Evolutionary conservation across 1,140 invertebrate genomes (phyloP).

Genomic region (Drosophila tropicalis): DNA sequence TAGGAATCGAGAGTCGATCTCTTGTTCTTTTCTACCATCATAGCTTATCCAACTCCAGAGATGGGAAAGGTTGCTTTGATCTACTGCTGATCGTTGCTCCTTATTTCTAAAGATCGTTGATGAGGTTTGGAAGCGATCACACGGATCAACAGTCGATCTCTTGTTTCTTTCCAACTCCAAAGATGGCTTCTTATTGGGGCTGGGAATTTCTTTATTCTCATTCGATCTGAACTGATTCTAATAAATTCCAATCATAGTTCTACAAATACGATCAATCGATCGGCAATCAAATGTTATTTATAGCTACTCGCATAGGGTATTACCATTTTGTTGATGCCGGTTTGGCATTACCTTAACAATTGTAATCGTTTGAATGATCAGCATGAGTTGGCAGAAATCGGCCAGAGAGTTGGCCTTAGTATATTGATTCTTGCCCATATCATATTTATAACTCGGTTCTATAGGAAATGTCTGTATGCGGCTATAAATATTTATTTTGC

Average conservation of each 20-base stretch:
- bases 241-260: not conserved
- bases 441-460: constrained; percentile 51
- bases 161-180: too few relatives aligned
- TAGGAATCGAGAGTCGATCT: too few relatives aligned
- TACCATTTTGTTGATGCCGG: not conserved
- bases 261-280: not conserved
- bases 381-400: constrained; percentile 57
- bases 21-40: too few relatives aligned
- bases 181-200: too few relatives aligned
- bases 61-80: too few relatives aligned
- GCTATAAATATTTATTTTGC: not conserved
- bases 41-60: too few relatives aligned
- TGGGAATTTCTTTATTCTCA: not conserved
- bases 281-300: not conserved
- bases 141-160: too few relatives aligned
- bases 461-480: constrained; percentile 45
- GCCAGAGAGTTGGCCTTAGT: constrained; percentile 31
- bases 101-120: too few relatives aligned
- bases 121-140: too few relatives aligned
- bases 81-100: too few relatives aligned
- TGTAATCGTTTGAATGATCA: constrained; percentile 25
- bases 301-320: not conserved
- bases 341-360: constrained; percentile 7
- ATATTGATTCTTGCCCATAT: constrained; percentile 43
- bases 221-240: not conserved